These are phyloP conservation scores for Atherix ibis DNA, from an alignment of 2,888 invertebrate genomes.

Conservation along the genomic window DNA sequence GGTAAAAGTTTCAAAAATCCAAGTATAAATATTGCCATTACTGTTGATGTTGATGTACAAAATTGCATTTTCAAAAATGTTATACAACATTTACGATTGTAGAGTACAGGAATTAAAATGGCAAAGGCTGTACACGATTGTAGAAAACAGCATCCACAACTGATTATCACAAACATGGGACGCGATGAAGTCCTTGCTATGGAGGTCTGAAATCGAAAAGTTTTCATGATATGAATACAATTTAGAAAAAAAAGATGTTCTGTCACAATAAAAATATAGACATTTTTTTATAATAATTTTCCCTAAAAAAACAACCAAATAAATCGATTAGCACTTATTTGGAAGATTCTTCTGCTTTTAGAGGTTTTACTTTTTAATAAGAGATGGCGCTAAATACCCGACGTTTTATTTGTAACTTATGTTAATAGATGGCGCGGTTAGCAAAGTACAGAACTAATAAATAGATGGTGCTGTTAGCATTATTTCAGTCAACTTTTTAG, in stretches of 20 bases:
- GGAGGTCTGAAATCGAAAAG: slow-evolving; percentile 17
- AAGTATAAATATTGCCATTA: slow-evolving; percentile 45
- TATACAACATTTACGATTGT: slow-evolving; percentile 35
- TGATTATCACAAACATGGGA: slow-evolving; percentile 30
- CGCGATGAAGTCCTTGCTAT: slow-evolving; percentile 19
- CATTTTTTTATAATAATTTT: no score
- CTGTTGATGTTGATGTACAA: slow-evolving; percentile 50
- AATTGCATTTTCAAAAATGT: slow-evolving; percentile 53
- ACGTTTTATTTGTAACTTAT: no score
- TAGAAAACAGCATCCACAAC: slow-evolving; percentile 31
- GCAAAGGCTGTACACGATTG: slow-evolving; percentile 31
- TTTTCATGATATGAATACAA: neutral
- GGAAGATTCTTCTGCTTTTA: no score
- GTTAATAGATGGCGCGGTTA: no score
- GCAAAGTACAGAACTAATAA: no score
- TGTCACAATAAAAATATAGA: no score
- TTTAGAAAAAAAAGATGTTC: neutral
- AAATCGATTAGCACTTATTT: no score
- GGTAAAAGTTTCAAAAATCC: slow-evolving; percentile 36
- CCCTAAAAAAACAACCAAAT: no score
- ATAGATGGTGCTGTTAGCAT: no score
- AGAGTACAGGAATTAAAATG: slow-evolving; percentile 30
- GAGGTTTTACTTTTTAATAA: no score
- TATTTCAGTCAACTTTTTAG: no score
- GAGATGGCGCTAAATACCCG: no score